Base-by-base conservation (phyloP, 2,797 vertebrate species). In the Chlorospingus flavigularis region DNA sequence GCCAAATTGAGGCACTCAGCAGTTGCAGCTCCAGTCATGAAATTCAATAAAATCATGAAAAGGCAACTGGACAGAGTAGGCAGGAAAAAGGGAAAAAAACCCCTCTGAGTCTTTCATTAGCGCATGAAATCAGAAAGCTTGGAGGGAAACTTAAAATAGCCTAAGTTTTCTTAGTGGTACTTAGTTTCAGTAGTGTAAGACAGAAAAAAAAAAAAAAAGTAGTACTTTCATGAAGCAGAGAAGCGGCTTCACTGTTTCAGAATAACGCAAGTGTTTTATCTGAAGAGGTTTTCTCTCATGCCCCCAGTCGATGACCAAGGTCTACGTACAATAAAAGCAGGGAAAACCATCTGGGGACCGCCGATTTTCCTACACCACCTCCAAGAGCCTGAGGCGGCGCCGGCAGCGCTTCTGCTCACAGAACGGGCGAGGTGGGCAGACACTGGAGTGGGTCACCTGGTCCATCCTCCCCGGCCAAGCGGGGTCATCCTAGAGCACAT, bases 371-470 rank as follows among this genome's bases (percentile, higher is more conserved):
- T 39, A 28, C 57, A 13, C 10, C 45, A 11, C 23, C 23, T 35
- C 42, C 9, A 15, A 15, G 14, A 37, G n/a, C 26, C 37, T 7
- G 26, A 23, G 2, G 16, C 10, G 20, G 30, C 21, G 3, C 26
- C 35, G 3, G 26, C 23, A 31, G 12, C 1, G 13, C 28, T 39
- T 4, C 28, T 24, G 24, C 24, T 20, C n/a, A 39, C 28, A 11
- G 58, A 13, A 25, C 2, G 13, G 16, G 23, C 2, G 15, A 50
- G 16, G 13, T 4, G 25, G 24, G 19, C 19, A n/a, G 13, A 15
- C 6, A 11, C 12, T 11, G 5, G n/a, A 30, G 23, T 0, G 4
- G 8, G 4, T 11, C 37, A 37, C 4, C 19, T 6, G 10, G 7
- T 18, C 25, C 40, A 8, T 5, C 25, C 25, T 30, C 9, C 13